These are phyloP conservation scores for Periplaneta americana DNA, from an alignment of 1,140 invertebrate genomes.

Conservation along the genomic window DNA sequence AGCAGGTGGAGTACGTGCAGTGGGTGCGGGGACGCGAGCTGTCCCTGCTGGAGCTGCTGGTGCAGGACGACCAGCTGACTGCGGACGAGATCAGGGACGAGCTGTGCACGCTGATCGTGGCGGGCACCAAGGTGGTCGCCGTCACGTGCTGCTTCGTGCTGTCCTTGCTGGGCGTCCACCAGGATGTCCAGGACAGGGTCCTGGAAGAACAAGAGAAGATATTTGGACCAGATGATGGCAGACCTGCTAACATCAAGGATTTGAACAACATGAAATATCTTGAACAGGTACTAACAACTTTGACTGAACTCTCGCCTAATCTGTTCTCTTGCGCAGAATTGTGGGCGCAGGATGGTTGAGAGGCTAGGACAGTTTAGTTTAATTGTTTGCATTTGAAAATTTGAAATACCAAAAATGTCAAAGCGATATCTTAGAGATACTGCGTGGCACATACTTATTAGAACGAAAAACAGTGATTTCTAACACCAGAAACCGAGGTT, in stretches of 20 bases:
- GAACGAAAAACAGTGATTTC: no score
- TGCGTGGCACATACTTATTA: no score
- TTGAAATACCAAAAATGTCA: no score
- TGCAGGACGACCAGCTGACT: background rate
- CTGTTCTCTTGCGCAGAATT: no score
- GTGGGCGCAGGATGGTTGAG: no score
- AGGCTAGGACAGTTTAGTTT: no score
- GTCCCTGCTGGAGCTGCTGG: background rate
- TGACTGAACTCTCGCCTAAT: background rate
- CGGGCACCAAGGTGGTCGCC: background rate
- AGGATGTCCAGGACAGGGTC: conserved; percentile 14
- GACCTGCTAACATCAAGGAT: background rate
- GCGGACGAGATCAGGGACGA: background rate
- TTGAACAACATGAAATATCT: background rate
- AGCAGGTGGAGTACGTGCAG: background rate
- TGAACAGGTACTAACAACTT: background rate
- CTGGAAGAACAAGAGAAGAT: conserved; percentile 3
- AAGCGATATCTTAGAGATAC: no score
- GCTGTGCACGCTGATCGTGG: background rate
- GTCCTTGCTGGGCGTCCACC: background rate
- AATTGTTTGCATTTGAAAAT: no score
- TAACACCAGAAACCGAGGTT: no score
- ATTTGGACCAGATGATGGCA: background rate
- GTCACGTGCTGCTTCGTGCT: background rate
- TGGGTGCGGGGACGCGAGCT: background rate